Base-by-base conservation (phyloP, 2,888 invertebrate genomes). In the Gymnosoma rotundatum region DNA sequence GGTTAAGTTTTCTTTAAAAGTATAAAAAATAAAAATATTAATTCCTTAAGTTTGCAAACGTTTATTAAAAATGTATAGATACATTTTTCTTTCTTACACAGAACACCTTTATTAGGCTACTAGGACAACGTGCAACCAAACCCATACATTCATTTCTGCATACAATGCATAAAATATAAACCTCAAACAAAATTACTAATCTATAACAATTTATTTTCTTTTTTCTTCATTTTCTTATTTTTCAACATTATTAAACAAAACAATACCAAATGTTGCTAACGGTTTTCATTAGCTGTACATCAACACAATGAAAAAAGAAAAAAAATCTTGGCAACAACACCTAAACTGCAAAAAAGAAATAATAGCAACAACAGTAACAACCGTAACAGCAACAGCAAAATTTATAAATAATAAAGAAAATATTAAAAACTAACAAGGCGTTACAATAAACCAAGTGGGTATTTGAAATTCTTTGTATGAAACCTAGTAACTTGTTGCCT, bases 361-460 rank as follows among this genome's bases (percentile, higher is more conserved):
- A 6, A 70, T 9, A 12, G 12, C 7, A 32, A 16, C 3, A 78
- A 38, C n/a, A 52, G 54, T 64, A 6, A 70, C 2, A 12, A 10
- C 32, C n/a, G n/a, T n/a, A 32, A 16, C 3, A 78, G 21, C n/a
- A 48, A 48, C 14, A 18, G 6, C 70, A 60, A 63, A 52, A 69
- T 48, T 25, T 69, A 66, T 58, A 67, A 73, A 76, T 74, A 70
- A 79, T 73, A 70, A 74, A 81, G 63, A 78, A 78, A 78, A 73
- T 67, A 84, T 70, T 70, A 78, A 84, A 78, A 81, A 60, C 78
- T 81, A 84, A 84, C 84, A 84, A 84, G 84, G 84, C 84, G 81
- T 84, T 84, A 78, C 84, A 84, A 81, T 78, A 74, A 60, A 38
- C 48, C 64, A 72, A 36, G 21, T 54, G 64, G 70, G 36, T 54